Evolutionary conservation across 2,797 vertebrate species (phyloP), one percentile per base, ranked within the genome.

Genomic region (Eidolon dupreanum): DNA sequence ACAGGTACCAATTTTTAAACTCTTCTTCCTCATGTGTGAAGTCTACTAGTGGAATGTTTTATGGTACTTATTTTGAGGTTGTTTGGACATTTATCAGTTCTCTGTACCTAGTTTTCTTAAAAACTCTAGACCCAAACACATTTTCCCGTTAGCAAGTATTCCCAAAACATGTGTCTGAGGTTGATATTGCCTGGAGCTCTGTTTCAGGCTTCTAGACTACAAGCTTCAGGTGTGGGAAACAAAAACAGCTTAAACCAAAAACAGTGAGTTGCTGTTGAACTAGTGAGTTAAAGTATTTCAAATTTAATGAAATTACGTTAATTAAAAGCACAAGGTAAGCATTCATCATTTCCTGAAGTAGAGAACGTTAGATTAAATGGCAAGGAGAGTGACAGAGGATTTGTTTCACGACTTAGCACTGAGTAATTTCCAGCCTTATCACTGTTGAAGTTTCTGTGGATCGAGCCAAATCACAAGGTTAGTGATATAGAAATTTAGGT

Each of bases 71-170:
- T 84, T 49, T 88, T 77, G 65, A 83, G 11, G 5, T 59, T 85
- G 36, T 90, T 91, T 79, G 73, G 85, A 57, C 41, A 91, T 59
- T 89, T 87, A 61, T 89, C 68, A 55, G 51, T 73, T 38, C 33
- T 49, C 13, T 20, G 2, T 38, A 31, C 8, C 1, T 57, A 6
- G 0, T 78, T 59, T 96, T 92, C 57, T 63, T 61, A n/a, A 87
- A 93, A 94, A 83, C 49, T 65, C 59, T 94, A 94, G 66, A 71
- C 36, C 36, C 46, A 5, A 53, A 55, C 28, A 90, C 11, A 71
- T 65, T 90, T 94, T 96, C n/a, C n/a, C 83, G 20, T 96, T 70
- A 63, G 26, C 8, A 33, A 13, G 6, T 66, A 68, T 85, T 92
- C 61, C 24, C 63, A 16, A 61, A 93, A 83, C 20, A 6, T n/a